Percentiles rank a stretch among this genome's conserved stretches.
Evolutionary conservation across 2,888 invertebrate species (phyloP).

Genomic region (Plebejus melissa): DNA sequence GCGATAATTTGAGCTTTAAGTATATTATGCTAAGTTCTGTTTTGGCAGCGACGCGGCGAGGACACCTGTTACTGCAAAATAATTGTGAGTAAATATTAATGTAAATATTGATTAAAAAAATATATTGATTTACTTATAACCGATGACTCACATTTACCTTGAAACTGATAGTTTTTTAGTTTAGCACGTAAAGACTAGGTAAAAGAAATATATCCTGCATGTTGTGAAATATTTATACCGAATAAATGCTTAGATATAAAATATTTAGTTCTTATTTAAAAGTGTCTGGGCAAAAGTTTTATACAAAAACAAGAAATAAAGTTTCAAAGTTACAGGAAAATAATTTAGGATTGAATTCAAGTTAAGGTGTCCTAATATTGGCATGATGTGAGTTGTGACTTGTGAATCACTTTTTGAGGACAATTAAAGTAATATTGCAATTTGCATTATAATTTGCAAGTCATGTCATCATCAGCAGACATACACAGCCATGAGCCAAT

Average conservation of each 20-base stretch:
- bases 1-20: conserved; percentile 31
- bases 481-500: background rate
- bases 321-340: no score
- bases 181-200: background rate
- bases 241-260: background rate
- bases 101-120: conserved; percentile 23
- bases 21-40: conserved; percentile 14
- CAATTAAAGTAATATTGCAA: background rate
- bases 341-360: no score
- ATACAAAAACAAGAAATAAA: no score
- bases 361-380: background rate
- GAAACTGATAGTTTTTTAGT: background rate
- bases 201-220: background rate
- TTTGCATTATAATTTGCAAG: background rate
- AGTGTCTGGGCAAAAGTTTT: no score
- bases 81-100: conserved; percentile 15
- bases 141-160: background rate
- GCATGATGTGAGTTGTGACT: background rate
- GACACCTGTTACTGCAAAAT: background rate
- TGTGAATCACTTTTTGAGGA: background rate
- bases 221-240: background rate
- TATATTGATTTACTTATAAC: conserved; percentile 16
- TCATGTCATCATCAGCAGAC: background rate
- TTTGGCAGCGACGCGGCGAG: conserved; percentile 1
- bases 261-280: background rate